Base-by-base conservation (phyloP, 2,888 invertebrate species). In the Dyspetes luteomarginatus region DNA sequence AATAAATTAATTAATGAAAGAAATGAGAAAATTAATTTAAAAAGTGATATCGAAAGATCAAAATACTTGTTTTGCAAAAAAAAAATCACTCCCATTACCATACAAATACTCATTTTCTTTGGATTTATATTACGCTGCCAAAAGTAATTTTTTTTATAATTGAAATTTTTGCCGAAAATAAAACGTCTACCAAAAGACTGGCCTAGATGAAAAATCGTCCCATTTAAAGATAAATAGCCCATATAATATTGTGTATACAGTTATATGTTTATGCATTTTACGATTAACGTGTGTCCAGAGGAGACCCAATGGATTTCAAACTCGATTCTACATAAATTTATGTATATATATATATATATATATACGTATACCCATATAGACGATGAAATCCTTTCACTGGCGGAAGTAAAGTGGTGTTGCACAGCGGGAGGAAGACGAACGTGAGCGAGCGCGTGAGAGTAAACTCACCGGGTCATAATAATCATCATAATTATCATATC, bases 391-490 rank as follows among this genome's bases (percentile, higher is more conserved):
- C 85, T 86, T 85, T 86, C 86, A 85, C 85, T 86, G 80, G 85
- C 85, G 85, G 85, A 85, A 86, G 84, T 86, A 73, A 83, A 83
- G 73, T 80, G 62, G 75, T 52, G 30, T 60, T 48, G 73, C 71
- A 62, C 56, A 62, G 65, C 48, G 68, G 62, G 62, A 74, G 75
- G 72, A 56, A 77, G 43, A 64, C 60, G 78, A 77, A 84, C 86
- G 86, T 86, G 87, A 88, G 88, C 87, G 86, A 85, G 86, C 72
- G 76, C 68, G 81, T 77, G 81, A 78, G 77, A 81, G 68, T 73
- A 64, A 81, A 81, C 81, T 85, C 64, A 48, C 45, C 87, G 85
- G 89, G 88, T 90, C 90, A 86, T 88, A 86, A 84, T 84, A 30
- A 75, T 79, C n/a, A 79, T 65, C 48, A 73, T 60, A 41, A 48